Percentiles rank a stretch among this genome's conserved stretches.
phyloP scores from a whole-genome alignment of 2,113 vertebrate species.

The Dinomys branickii region DNA sequence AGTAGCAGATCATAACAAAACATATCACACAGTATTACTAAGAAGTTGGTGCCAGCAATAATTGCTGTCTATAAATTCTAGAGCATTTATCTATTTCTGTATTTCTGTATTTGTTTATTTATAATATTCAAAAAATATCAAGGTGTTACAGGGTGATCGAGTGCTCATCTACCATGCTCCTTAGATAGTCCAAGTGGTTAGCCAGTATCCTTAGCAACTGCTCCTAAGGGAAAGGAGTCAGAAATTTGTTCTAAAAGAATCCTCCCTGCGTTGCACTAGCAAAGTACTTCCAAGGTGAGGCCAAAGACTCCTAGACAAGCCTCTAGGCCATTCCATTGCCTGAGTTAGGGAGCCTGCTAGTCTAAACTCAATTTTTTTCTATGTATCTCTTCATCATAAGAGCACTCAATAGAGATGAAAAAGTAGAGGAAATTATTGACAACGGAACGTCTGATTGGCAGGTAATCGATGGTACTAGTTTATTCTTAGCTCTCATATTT shows the following conservation, averaged over 20 bases:
- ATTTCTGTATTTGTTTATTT: neutral
- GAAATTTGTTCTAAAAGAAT: slow-evolving; percentile 7
- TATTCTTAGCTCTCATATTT: neutral
- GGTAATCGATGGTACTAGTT: neutral
- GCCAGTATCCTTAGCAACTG: neutral
- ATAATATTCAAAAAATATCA: neutral
- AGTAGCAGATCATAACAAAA: neutral
- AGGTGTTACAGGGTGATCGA: neutral
- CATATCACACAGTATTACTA: neutral
- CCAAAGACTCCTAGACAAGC: neutral
- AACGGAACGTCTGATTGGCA: neutral
- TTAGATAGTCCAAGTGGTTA: neutral
- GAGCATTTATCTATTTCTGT: neutral
- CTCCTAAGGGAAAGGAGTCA: neutral
- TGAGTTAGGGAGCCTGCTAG: neutral
- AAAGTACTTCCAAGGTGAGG: neutral
- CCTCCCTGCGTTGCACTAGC: neutral
- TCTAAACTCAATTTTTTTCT: neutral
- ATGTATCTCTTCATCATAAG: neutral
- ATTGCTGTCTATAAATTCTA: neutral
- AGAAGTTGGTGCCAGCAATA: neutral
- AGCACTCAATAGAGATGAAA: neutral
- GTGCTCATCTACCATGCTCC: neutral
- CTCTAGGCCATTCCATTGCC: no score
- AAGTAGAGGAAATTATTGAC: neutral